Evolutionary conservation across 2,797 vertebrate genomes (phyloP).

Genomic region (Huso huso): DNA sequence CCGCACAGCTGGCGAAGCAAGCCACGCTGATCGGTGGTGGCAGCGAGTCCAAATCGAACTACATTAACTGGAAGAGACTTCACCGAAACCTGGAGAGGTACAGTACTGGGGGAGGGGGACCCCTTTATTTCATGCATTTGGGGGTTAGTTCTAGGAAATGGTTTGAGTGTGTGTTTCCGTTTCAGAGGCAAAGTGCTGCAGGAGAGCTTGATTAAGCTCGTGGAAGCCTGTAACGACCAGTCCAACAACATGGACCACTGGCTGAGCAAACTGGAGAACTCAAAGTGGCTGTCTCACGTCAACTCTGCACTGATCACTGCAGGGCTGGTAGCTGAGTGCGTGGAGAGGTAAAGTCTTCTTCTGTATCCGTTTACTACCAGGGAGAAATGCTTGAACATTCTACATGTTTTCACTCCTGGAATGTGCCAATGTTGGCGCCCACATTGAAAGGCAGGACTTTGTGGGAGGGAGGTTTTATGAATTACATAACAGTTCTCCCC

Average conservation of each 20-base stretch:
- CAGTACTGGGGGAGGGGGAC: neutral
- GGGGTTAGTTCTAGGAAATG: neutral
- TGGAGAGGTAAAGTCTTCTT: constrained; percentile 62
- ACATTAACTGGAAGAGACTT: constrained; percentile 64
- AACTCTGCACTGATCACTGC: constrained; percentile 67
- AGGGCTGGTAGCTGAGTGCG: constrained; percentile 72
- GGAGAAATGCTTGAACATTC: no score
- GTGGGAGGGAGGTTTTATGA: no score
- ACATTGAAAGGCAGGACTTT: no score
- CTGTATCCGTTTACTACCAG: no score
- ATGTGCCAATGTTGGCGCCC: no score
- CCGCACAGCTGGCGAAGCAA: constrained; percentile 69
- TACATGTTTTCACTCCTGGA: no score
- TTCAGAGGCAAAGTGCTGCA: constrained; percentile 69
- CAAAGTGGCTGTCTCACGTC: constrained; percentile 75
- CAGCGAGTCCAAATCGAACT: constrained; percentile 67
- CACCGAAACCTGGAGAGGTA: constrained; percentile 74
- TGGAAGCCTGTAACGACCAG: constrained; percentile 65
- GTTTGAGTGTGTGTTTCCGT: constrained; percentile 7
- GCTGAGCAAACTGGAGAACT: constrained; percentile 76
- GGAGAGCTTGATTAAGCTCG: constrained; percentile 68
- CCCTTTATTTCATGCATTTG: neutral
- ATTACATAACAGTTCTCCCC: no score
- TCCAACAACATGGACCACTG: constrained; percentile 66
- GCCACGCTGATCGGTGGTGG: constrained; percentile 63